A percentile compares a stretch with the other conserved stretches of the same genome.
phyloP scores from a whole-genome alignment of 2,113 vertebrate genomes.

The Isurus oxyrinchus region DNA sequence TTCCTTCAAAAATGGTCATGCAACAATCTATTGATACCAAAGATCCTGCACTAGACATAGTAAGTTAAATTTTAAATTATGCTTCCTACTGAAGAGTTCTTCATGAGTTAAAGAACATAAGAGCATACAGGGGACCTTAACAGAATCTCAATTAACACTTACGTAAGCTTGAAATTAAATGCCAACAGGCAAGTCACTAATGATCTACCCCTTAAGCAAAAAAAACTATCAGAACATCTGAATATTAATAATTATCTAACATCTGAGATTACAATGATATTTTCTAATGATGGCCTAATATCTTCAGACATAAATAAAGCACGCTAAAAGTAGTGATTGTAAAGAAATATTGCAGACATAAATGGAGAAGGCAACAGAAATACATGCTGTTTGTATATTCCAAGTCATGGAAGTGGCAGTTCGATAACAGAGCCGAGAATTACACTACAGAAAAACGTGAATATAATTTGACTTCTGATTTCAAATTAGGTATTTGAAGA shows the following conservation, averaged over 20 bases:
- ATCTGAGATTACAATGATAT: constrained; percentile 1
- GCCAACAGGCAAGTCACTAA: not conserved
- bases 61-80: not conserved
- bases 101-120: not conserved
- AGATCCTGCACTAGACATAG: not conserved
- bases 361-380: not conserved
- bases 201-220: not conserved
- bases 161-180: not conserved
- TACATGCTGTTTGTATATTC: not conserved
- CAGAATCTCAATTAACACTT: constrained; percentile 16
- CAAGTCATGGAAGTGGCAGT: not conserved
- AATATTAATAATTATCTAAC: not conserved
- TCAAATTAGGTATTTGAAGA: not conserved
- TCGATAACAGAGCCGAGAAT: not conserved
- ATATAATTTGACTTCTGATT: not conserved
- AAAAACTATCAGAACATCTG: not conserved
- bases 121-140: not conserved
- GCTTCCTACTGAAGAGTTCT: not conserved
- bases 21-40: not conserved
- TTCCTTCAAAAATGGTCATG: constrained; percentile 17
- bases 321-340: not conserved
- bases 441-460: not conserved
- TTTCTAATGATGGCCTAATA: not conserved
- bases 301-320: not conserved
- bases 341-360: not conserved